Percentiles rank a stretch among this genome's conserved stretches.
Conservation (phyloP, 1,140 invertebrate genomes). For the Maconellicoccus hirsutus region DNA sequence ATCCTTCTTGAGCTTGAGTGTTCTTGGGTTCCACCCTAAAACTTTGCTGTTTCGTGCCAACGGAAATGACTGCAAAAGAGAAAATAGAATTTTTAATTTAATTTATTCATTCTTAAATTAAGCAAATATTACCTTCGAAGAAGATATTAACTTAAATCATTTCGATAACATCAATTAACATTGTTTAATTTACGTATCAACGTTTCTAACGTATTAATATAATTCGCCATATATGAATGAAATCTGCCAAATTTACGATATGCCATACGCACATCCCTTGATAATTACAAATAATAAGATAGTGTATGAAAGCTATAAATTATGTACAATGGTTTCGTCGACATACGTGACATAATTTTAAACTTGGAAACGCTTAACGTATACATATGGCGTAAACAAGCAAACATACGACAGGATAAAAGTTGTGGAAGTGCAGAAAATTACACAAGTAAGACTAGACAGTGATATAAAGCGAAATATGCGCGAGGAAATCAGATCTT, state of each 20-base stretch:
- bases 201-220: not conserved
- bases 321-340: constrained; percentile 8
- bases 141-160: too few relatives aligned
- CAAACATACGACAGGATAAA: not conserved
- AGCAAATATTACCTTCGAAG: too few relatives aligned
- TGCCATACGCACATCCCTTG: not conserved
- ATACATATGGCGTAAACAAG: not conserved
- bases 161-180: too few relatives aligned
- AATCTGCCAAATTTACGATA: not conserved
- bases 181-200: too few relatives aligned
- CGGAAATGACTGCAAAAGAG: not conserved
- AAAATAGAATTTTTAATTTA: too few relatives aligned
- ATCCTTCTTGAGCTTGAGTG: constrained; percentile 65
- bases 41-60: constrained; percentile 48
- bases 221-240: not conserved
- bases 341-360: not conserved
- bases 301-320: not conserved
- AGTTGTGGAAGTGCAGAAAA: not conserved
- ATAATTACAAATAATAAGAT: not conserved
- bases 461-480: not conserved
- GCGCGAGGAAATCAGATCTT: not conserved
- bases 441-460: not conserved
- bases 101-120: too few relatives aligned
- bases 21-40: constrained; percentile 66
- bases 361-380: not conserved